phyloP scores from a whole-genome alignment of 2,888 invertebrate genomes.

The Hyposoter dolosus region DNA sequence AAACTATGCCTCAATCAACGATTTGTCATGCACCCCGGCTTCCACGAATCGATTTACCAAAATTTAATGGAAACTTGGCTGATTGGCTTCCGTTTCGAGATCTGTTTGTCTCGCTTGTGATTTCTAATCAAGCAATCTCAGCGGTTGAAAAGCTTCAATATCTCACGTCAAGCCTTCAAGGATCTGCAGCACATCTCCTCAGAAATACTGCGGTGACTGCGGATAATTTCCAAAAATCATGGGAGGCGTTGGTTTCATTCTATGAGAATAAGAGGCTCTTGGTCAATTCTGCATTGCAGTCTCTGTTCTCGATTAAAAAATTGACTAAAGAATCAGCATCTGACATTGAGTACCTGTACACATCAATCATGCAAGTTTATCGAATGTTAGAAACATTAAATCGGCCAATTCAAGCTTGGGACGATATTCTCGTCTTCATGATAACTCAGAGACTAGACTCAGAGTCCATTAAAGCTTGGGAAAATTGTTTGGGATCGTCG shows the following conservation, averaged over 20 bases:
- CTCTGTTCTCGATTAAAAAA: conserved; percentile 26
- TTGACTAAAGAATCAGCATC: conserved; percentile 42
- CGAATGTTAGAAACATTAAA: conserved; percentile 50
- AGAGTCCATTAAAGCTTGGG: conserved; percentile 53
- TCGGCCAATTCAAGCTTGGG: conserved; percentile 52
- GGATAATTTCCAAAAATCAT: conserved; percentile 60
- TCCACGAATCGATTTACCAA: not conserved
- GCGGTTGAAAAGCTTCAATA: conserved; percentile 35
- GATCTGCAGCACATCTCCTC: conserved; percentile 48
- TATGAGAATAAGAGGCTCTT: conserved; percentile 58
- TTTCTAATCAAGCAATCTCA: not conserved
- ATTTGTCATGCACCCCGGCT: not conserved
- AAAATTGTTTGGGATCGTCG: conserved; percentile 10
- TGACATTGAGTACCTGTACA: conserved; percentile 51
- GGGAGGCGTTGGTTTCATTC: conserved; percentile 48
- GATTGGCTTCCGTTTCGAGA: conserved; percentile 3
- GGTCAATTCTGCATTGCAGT: conserved; percentile 46
- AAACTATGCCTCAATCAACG: not conserved
- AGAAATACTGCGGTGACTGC: conserved; percentile 56
- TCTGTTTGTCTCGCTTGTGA: not conserved
- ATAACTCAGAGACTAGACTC: conserved; percentile 42
- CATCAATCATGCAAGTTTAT: conserved; percentile 45
- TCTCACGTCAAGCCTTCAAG: conserved; percentile 43
- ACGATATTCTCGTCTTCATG: conserved; percentile 54
- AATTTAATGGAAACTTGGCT: not conserved